phyloP scores from a whole-genome alignment of 1,140 invertebrate species.

The Pararge aegeria region DNA sequence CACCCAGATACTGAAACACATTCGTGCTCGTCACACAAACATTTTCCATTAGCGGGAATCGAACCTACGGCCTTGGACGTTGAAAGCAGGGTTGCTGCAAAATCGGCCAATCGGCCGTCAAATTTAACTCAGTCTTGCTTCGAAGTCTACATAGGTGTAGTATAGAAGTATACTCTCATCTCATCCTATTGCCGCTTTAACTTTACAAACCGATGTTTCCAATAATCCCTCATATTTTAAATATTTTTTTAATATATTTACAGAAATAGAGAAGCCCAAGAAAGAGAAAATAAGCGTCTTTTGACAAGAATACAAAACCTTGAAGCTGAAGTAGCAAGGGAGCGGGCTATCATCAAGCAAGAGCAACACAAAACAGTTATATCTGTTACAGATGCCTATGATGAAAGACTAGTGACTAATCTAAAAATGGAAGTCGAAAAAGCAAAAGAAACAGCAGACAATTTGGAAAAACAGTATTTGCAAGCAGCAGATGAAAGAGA shows the following conservation, averaged over 20 bases:
- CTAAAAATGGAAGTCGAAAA: constrained; percentile 88
- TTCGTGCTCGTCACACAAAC: too few species aligned
- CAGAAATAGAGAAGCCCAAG: constrained; percentile 91
- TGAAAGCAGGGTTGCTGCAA: too few species aligned
- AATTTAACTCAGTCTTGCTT: too few species aligned
- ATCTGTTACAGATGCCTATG: constrained; percentile 77
- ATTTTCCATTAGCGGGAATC: too few species aligned
- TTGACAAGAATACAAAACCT: constrained; percentile 88
- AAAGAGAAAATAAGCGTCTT: constrained; percentile 92
- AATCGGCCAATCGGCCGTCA: too few species aligned
- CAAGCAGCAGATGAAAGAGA: constrained; percentile 88
- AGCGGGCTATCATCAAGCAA: constrained; percentile 80
- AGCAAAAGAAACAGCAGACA: constrained; percentile 87
- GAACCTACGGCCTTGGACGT: too few species aligned
- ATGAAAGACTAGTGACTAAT: constrained; percentile 82
- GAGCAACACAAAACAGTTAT: constrained; percentile 83
- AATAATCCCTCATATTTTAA: too few species aligned
- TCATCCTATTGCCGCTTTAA: too few species aligned
- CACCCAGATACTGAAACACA: too few species aligned
- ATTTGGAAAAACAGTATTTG: constrained; percentile 89
- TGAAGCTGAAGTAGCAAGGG: constrained; percentile 87
- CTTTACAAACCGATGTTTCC: too few species aligned
- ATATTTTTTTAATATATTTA: constrained; percentile 7
- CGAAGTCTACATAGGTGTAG: too few species aligned
- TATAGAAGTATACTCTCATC: too few species aligned